Conservation (phyloP, 2,797 vertebrate species). For the Bucorvus abyssinicus region DNA sequence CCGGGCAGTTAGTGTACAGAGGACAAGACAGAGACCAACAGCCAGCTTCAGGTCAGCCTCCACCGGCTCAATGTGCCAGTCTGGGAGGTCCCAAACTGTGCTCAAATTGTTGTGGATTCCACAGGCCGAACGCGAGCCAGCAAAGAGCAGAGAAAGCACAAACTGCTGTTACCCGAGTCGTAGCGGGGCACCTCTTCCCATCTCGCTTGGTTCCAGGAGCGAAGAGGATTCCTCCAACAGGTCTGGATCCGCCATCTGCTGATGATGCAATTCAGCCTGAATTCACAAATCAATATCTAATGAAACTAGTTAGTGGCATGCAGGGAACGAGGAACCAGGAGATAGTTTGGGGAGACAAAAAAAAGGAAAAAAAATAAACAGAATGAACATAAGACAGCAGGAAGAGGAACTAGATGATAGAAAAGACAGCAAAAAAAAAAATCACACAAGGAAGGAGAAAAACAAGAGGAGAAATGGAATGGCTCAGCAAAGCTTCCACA, state of each 20-base stretch:
- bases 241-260: slow-evolving; percentile 98
- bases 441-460: slow-evolving; percentile 34
- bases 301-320: slow-evolving; percentile 87
- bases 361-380: neutral
- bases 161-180: slow-evolving; percentile 87
- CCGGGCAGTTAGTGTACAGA: neutral
- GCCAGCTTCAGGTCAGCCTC: neutral
- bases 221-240: slow-evolving; percentile 92
- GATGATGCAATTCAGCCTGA: slow-evolving; percentile 85
- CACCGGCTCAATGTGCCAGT: neutral
- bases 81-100: neutral
- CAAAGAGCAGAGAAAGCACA: neutral
- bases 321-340: slow-evolving; percentile 82
- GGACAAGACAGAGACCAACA: neutral
- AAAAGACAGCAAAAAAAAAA: slow-evolving; percentile 33
- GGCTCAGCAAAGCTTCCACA: slow-evolving; percentile 55
- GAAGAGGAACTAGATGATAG: neutral
- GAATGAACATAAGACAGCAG: slow-evolving; percentile 6
- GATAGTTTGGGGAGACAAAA: slow-evolving; percentile 52
- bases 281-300: slow-evolving; percentile 88
- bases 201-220: slow-evolving; percentile 89
- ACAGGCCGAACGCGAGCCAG: neutral
- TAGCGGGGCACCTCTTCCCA: slow-evolving; percentile 84
- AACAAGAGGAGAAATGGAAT: slow-evolving; percentile 54
- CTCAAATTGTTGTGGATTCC: neutral